Evolutionary conservation across 2,888 invertebrate genomes (phyloP).

Genomic region (Trisateles emortualis): DNA sequence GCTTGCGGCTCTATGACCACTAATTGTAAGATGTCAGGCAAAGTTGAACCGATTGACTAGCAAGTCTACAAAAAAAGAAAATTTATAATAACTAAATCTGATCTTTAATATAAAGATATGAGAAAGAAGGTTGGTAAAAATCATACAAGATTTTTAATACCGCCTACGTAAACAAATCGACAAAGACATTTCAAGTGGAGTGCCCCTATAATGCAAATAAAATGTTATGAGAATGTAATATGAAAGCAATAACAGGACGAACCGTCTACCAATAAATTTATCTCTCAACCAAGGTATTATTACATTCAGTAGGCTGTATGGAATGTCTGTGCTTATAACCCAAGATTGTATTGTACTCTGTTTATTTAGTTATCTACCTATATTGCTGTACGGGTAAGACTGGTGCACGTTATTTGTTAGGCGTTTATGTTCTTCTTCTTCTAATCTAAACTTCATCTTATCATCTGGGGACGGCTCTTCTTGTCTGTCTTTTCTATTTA

Average conservation of each 20-base stretch:
- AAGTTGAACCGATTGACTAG: too few species aligned
- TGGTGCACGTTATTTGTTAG: not conserved
- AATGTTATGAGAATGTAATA: conserved; percentile 44
- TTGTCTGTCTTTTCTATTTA: too few species aligned
- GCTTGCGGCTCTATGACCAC: too few species aligned
- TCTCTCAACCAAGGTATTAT: conserved; percentile 29
- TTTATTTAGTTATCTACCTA: not conserved
- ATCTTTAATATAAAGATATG: too few species aligned
- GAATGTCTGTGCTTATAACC: conserved; percentile 12
- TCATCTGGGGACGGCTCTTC: too few species aligned
- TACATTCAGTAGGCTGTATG: conserved; percentile 22
- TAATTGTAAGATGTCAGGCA: too few species aligned
- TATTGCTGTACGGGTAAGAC: not conserved
- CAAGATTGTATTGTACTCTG: not conserved
- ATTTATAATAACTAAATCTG: too few species aligned
- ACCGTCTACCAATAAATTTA: conserved; percentile 33
- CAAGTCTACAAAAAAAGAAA: too few species aligned
- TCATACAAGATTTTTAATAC: not conserved
- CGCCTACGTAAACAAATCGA: conserved; percentile 11
- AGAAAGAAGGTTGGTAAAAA: too few species aligned
- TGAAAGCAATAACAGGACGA: conserved; percentile 23
- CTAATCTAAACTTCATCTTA: too few species aligned
- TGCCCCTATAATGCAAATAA: conserved; percentile 35
- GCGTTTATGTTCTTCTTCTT: too few species aligned
- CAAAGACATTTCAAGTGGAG: conserved; percentile 18